phyloP scores from a whole-genome alignment of 2,797 vertebrate genomes.

The Poeciliopsis infans region DNA sequence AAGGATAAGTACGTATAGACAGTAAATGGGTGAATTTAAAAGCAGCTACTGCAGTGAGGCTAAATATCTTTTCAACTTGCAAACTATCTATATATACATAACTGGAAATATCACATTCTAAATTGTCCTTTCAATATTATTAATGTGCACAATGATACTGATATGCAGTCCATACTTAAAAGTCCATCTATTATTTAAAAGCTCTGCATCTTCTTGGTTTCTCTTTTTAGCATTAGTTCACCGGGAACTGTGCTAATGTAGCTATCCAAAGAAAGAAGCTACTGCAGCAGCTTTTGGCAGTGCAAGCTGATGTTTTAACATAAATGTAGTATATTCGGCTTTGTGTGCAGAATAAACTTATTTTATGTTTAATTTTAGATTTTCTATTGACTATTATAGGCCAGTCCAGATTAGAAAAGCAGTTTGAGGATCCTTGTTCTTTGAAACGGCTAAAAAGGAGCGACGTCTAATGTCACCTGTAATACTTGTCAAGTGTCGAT shows the following conservation, averaged over 20 bases:
- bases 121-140: background rate
- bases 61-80: background rate
- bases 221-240: background rate
- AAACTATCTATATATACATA: background rate
- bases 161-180: background rate
- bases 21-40: too few relatives aligned
- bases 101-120: background rate
- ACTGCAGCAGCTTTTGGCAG: background rate
- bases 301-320: background rate
- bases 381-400: background rate
- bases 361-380: background rate
- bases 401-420: background rate
- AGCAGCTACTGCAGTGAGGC: background rate
- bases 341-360: background rate
- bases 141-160: background rate
- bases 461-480: background rate
- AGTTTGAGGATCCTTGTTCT: background rate
- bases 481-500: background rate
- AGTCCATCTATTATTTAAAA: constrained; percentile 3
- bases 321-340: background rate
- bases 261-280: background rate
- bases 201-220: background rate
- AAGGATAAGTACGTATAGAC: too few relatives aligned
- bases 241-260: background rate
- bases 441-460: background rate